A percentile compares a stretch with the other conserved stretches of the same genome.
Evolutionary conservation across 2,113 vertebrate species (phyloP).

Genomic region (Melanocharis versteri): DNA sequence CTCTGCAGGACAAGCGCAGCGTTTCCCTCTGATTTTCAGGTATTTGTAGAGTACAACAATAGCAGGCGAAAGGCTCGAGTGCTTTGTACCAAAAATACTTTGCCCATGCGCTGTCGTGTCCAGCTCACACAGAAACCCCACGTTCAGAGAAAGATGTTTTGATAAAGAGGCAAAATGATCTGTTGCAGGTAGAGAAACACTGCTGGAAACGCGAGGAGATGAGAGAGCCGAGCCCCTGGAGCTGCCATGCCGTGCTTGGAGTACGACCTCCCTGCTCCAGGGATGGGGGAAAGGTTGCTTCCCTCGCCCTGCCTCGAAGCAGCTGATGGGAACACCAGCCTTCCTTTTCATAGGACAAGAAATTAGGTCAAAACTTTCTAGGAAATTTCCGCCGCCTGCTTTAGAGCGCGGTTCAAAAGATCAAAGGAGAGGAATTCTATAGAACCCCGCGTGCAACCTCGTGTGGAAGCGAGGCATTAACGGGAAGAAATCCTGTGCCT

Average conservation of each 20-base stretch:
- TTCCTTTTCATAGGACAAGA: neutral
- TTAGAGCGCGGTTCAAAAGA: neutral
- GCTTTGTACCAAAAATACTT: neutral
- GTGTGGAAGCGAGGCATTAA: neutral
- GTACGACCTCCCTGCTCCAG: neutral
- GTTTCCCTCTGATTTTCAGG: neutral
- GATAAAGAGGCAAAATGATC: neutral
- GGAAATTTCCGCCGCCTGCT: constrained; percentile 11
- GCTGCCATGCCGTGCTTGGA: accelerated
- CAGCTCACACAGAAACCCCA: neutral
- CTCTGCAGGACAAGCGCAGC: neutral
- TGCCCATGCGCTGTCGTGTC: neutral
- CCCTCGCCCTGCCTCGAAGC: neutral
- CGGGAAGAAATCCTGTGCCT: neutral
- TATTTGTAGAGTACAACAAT: neutral
- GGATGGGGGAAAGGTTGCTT: neutral
- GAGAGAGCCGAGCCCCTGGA: accelerated
- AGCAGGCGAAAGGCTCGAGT: neutral
- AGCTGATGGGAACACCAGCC: neutral
- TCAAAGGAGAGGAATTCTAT: constrained; percentile 6
- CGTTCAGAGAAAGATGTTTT: neutral
- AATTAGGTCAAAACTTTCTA: constrained; percentile 61
- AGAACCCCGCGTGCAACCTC: neutral
- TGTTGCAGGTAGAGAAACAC: neutral
- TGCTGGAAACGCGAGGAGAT: neutral